Conservation (phyloP, 2,113 vertebrate genomes). For the Ameiurus melas region DNA sequence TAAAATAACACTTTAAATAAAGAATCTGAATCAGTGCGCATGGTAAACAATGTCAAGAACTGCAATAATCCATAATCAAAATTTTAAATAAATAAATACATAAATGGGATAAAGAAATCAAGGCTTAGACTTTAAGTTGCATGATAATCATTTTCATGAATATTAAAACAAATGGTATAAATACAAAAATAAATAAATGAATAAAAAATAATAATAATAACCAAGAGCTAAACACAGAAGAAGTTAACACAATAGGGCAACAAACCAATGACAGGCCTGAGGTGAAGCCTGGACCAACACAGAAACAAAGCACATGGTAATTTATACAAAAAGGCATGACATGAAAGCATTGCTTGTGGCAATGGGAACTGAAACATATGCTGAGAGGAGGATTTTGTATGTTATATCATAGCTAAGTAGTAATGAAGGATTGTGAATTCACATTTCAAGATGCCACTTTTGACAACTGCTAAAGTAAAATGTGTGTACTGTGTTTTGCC, state of each 20-base stretch:
- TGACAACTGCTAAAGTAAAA: neutral
- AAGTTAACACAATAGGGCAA: neutral
- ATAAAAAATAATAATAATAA: neutral
- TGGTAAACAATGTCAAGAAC: neutral
- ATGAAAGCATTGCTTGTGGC: neutral
- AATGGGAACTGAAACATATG: neutral
- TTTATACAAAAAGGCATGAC: too few species aligned
- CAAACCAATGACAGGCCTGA: neutral
- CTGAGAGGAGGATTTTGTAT: neutral
- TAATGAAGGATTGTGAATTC: neutral
- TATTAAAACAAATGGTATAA: neutral
- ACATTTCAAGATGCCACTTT: neutral
- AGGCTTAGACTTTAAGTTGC: too few species aligned
- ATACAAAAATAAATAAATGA: neutral
- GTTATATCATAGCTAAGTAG: neutral
- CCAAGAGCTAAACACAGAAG: neutral
- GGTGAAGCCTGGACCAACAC: neutral
- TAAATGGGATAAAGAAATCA: neutral
- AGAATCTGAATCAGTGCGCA: neutral
- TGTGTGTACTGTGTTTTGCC: neutral
- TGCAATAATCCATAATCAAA: too few species aligned
- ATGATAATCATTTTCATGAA: too few species aligned
- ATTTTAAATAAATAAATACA: neutral
- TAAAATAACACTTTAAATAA: neutral
- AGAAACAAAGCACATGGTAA: neutral